A percentile compares a stretch with the other conserved stretches of the same genome.
Evolutionary conservation across 2,113 vertebrate species (phyloP).

Genomic region (Rhea pennata): DNA sequence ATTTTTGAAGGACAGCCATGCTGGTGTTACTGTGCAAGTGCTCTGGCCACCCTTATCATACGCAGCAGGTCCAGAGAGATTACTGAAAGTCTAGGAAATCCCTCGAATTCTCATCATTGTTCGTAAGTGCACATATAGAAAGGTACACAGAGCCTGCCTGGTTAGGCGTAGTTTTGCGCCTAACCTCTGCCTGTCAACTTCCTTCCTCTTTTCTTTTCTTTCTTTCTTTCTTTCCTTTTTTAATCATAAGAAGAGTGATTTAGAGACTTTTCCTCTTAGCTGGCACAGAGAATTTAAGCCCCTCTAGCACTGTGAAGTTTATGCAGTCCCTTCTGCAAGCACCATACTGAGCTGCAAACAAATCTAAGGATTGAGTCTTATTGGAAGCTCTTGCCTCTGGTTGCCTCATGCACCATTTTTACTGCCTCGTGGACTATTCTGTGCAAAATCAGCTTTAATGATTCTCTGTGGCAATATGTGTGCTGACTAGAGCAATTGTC

Average conservation of each 20-base stretch:
- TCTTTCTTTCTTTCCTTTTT: no score
- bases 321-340: not conserved
- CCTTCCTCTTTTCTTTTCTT: not conserved
- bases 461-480: not conserved
- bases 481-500: not conserved
- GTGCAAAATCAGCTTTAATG: not conserved
- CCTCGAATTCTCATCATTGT: slow-evolving; percentile 13
- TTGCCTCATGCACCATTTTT: not conserved
- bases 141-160: not conserved
- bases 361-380: not conserved
- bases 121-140: slow-evolving; percentile 15
- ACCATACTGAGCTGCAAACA: not conserved
- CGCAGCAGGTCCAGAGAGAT: slow-evolving; percentile 2
- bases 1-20: not conserved
- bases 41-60: not conserved
- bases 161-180: not conserved
- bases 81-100: slow-evolving; percentile 47
- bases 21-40: not conserved
- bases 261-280: no score
- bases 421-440: not conserved
- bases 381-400: not conserved
- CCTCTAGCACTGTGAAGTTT: not conserved
- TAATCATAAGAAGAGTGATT: no score
- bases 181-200: not conserved
- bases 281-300: not conserved